Evolutionary conservation across 2,797 vertebrate genomes (phyloP).

Genomic region (Esox lucius): DNA sequence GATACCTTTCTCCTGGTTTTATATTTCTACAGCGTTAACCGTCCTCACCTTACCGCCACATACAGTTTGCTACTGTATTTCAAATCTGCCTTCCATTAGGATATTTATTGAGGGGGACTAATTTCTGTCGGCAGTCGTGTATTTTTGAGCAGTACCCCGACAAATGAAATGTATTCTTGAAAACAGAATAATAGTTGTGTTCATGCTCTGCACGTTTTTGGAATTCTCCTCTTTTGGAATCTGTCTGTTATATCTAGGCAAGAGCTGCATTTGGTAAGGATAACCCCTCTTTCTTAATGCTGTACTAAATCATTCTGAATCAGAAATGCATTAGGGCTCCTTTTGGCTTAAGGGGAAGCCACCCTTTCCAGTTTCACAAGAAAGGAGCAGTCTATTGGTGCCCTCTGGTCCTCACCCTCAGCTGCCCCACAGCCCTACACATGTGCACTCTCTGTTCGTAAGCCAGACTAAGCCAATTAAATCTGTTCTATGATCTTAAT

Average conservation of each 20-base stretch:
- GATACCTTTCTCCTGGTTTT: conserved; percentile 38
- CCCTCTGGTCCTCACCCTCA: conserved; percentile 29
- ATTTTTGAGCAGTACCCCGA: neutral
- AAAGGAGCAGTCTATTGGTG: conserved; percentile 29
- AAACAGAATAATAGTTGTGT: neutral
- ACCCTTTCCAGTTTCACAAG: conserved; percentile 60
- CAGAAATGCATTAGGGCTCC: conserved; percentile 57
- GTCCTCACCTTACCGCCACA: conserved; percentile 48
- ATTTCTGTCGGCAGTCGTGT: neutral
- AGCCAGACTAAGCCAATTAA: conserved; percentile 63
- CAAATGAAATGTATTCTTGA: neutral
- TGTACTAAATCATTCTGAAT: conserved; percentile 15
- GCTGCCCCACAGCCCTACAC: conserved; percentile 34
- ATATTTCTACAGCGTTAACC: conserved; percentile 27
- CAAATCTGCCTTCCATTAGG: conserved; percentile 11
- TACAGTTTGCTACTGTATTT: conserved; percentile 37
- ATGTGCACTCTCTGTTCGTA: conserved; percentile 51
- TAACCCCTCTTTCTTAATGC: neutral
- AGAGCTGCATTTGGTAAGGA: neutral
- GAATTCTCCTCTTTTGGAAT: neutral
- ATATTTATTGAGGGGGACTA: neutral
- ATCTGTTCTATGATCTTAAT: conserved; percentile 65
- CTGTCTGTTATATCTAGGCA: neutral
- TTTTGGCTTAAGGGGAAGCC: conserved; percentile 62
- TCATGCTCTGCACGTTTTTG: neutral